A percentile compares a stretch with the other conserved stretches of the same genome.
Conservation (phyloP, 2,888 invertebrate species). For the Timema podura region DNA sequence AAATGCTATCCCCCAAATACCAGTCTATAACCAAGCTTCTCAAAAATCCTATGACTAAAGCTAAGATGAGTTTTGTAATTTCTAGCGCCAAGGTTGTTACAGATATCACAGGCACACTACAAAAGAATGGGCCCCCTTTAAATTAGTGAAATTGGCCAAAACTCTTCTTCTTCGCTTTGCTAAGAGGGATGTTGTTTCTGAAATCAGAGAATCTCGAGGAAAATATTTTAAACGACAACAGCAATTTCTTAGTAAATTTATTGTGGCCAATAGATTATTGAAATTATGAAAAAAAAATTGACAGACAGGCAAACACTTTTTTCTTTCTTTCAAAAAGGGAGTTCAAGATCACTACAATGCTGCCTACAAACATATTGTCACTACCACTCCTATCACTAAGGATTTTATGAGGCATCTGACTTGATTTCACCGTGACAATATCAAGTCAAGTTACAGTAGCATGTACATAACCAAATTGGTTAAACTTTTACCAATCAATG, state of each 20-base stretch:
- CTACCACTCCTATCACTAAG: neutral
- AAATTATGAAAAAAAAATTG: neutral
- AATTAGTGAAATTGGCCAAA: neutral
- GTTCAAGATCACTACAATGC: neutral
- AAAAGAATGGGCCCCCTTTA: neutral
- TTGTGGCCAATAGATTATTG: neutral
- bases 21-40: neutral
- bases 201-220: neutral
- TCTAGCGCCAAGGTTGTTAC: neutral
- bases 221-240: neutral
- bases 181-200: too few relatives aligned
- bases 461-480: neutral
- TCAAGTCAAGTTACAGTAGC: neutral
- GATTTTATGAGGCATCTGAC: neutral
- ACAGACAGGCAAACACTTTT: neutral
- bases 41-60: neutral
- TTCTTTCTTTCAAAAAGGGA: neutral
- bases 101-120: slow-evolving; percentile 4
- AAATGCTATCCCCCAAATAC: too few relatives aligned
- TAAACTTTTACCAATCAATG: slow-evolving; percentile 1
- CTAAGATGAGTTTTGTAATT: neutral
- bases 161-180: neutral
- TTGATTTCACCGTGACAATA: neutral
- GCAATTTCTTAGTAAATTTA: neutral
- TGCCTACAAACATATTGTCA: slow-evolving; percentile 1